Percentiles rank a stretch among this genome's conserved stretches.
phyloP scores from a whole-genome alignment of 2,888 invertebrate species.

The Conops quadrifasciatus region DNA sequence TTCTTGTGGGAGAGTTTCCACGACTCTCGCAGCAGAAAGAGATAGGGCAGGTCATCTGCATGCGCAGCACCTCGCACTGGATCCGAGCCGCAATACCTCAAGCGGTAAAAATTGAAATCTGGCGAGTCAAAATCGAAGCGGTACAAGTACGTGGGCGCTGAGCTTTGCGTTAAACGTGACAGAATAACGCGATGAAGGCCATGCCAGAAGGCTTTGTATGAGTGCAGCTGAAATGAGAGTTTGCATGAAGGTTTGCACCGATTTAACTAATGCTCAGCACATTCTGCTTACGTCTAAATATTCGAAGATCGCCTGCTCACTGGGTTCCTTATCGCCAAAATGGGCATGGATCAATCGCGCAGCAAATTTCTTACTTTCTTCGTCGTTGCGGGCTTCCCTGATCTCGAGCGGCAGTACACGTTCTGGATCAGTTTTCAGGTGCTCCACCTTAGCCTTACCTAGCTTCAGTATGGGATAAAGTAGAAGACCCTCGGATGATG shows the following conservation, averaged over 20 bases:
- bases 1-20: slow-evolving; percentile 47
- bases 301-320: background rate
- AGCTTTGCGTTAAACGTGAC: slow-evolving; percentile 50
- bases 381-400: background rate
- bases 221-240: slow-evolving; percentile 42
- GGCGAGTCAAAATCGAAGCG: slow-evolving; percentile 61
- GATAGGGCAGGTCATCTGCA: slow-evolving; percentile 60
- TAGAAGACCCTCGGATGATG: slow-evolving; percentile 52
- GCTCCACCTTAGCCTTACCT: background rate
- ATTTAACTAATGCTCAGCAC: too few species aligned
- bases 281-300: background rate
- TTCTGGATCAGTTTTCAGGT: slow-evolving; percentile 8
- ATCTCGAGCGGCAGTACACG: slow-evolving; percentile 1
- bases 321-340: slow-evolving; percentile 49
- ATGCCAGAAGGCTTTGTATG: slow-evolving; percentile 53
- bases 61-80: slow-evolving; percentile 55
- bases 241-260: too few species aligned
- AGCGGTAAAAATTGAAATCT: slow-evolving; percentile 56
- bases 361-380: slow-evolving; percentile 44
- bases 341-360: slow-evolving; percentile 46
- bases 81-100: slow-evolving; percentile 47
- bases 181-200: slow-evolving; percentile 50
- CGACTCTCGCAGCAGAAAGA: slow-evolving; percentile 55
- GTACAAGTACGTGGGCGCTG: slow-evolving; percentile 56
- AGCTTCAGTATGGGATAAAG: background rate